A percentile compares a stretch with the other conserved stretches of the same genome.
phyloP scores from a whole-genome alignment of 1,140 invertebrate species.

The Theocolax elegans region DNA sequence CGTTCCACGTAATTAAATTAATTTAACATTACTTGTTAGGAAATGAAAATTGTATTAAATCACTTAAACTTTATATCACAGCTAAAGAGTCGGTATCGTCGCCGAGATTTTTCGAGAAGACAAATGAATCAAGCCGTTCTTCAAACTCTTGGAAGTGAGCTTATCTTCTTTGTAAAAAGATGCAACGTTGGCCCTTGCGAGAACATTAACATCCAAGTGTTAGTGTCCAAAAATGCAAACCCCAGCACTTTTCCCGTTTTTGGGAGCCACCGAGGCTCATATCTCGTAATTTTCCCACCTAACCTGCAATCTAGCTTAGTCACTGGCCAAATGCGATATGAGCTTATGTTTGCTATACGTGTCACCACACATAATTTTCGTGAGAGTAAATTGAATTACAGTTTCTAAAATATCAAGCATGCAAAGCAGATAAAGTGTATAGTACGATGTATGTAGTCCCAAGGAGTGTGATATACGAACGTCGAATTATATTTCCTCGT shows the following conservation, averaged over 20 bases:
- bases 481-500: too few species aligned
- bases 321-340: background rate
- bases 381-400: too few species aligned
- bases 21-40: too few species aligned
- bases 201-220: constrained; percentile 2
- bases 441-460: too few species aligned
- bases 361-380: too few species aligned
- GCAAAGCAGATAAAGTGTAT: too few species aligned
- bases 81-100: background rate
- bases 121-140: constrained; percentile 2
- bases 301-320: background rate
- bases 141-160: background rate
- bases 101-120: background rate
- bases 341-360: too few species aligned
- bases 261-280: background rate
- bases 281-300: background rate
- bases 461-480: too few species aligned
- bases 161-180: constrained; percentile 19
- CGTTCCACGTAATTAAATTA: too few species aligned
- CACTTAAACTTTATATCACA: constrained; percentile 13
- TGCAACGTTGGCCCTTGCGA: constrained; percentile 7
- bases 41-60: too few species aligned
- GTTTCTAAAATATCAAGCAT: too few species aligned
- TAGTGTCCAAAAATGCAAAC: constrained; percentile 1
- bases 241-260: constrained; percentile 6